Conservation (phyloP, 2,797 vertebrate species). For the Thunnus albacares region DNA sequence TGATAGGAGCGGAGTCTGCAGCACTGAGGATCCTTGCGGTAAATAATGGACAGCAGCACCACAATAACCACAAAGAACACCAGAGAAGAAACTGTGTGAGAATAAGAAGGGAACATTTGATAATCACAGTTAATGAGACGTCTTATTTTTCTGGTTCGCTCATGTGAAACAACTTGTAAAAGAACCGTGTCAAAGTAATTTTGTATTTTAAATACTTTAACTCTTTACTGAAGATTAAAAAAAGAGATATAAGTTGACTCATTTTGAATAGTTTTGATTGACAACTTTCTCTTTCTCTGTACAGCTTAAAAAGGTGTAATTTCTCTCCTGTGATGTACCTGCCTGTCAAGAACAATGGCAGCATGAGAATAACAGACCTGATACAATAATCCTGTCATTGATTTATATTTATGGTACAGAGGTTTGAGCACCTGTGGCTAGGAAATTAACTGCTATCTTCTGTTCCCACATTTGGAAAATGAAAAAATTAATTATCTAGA, state of each 20-base stretch:
- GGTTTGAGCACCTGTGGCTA: slow-evolving; percentile 19
- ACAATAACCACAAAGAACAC: slow-evolving; percentile 87
- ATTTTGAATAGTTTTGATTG: slow-evolving; percentile 25
- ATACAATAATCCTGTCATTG: slow-evolving; percentile 2
- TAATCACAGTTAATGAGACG: slow-evolving; percentile 22
- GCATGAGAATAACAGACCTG: slow-evolving; percentile 8
- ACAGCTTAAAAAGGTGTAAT: not conserved
- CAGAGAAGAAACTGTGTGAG: slow-evolving; percentile 83
- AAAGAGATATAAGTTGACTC: not conserved
- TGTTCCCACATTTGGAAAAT: slow-evolving; percentile 14
- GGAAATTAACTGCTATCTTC: slow-evolving; percentile 31
- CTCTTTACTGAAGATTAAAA: not conserved
- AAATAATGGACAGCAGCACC: slow-evolving; percentile 87
- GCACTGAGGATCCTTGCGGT: slow-evolving; percentile 86
- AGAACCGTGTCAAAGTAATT: not conserved
- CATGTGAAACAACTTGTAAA: not conserved
- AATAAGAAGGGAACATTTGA: slow-evolving; percentile 10
- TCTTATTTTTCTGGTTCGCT: not conserved
- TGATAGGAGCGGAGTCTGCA: slow-evolving; percentile 88
- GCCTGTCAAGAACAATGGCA: slow-evolving; percentile 44
- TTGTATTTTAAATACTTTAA: not conserved
- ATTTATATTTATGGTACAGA: slow-evolving; percentile 14
- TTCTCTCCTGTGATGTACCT: not conserved
- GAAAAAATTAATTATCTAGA: not conserved
- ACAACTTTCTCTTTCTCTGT: slow-evolving; percentile 9